These are phyloP conservation scores for Menidia menidia DNA, from an alignment of 2,797 vertebrate genomes.

Conservation along the genomic window DNA sequence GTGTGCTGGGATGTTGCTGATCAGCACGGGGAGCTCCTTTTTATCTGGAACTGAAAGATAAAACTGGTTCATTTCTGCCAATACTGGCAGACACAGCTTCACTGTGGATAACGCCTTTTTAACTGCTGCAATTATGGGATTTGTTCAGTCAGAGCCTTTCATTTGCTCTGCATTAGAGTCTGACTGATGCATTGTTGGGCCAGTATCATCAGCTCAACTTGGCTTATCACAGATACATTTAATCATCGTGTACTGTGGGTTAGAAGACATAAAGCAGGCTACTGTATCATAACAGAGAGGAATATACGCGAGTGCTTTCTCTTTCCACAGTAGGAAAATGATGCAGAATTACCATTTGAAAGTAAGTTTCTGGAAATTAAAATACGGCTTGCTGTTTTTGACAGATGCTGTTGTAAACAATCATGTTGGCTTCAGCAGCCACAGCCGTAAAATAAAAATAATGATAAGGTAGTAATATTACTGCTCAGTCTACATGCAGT, in stretches of 20 bases:
- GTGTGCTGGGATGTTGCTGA: constrained; percentile 63
- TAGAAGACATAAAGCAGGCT: not conserved
- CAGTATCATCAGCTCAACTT: constrained; percentile 7
- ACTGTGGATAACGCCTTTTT: constrained; percentile 38
- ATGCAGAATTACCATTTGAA: not conserved
- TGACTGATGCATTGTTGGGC: constrained; percentile 18
- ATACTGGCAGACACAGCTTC: constrained; percentile 41
- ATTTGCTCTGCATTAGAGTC: constrained; percentile 25
- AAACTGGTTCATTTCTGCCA: constrained; percentile 47
- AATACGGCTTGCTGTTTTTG: not conserved
- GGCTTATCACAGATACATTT: constrained; percentile 11
- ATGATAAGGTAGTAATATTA: not conserved
- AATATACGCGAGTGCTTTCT: not conserved
- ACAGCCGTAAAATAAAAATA: not conserved
- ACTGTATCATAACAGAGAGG: not conserved
- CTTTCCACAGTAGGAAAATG: not conserved
- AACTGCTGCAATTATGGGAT: constrained; percentile 34
- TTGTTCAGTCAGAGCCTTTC: constrained; percentile 34
- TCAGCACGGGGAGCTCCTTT: constrained; percentile 59
- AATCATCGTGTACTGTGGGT: not conserved
- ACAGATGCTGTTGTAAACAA: constrained; percentile 2
- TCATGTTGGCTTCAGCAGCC: not conserved
- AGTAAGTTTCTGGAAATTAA: not conserved
- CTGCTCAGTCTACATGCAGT: not conserved
- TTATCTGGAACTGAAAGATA: constrained; percentile 56